Percentiles rank a stretch among this genome's conserved stretches.
These are phyloP conservation scores for Antigone vipio DNA, from an alignment of 2,113 vertebrate species.

Conservation along the genomic window DNA sequence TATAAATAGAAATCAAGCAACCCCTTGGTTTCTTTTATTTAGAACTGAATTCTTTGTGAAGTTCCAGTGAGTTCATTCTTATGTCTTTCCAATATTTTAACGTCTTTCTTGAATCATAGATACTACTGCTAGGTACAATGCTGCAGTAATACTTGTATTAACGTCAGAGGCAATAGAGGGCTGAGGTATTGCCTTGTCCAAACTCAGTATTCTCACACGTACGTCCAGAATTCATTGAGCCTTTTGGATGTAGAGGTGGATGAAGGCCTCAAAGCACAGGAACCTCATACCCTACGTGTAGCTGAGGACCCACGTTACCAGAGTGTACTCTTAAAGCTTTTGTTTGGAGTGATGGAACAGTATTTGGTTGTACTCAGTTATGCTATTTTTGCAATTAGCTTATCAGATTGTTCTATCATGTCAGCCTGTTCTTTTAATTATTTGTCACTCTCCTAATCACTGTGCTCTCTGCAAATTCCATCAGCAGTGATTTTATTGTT, in stretches of 20 bases:
- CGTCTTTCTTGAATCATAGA: not conserved
- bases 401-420: not conserved
- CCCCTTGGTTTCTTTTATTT: not conserved
- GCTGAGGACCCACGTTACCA: accelerated
- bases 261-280: not conserved
- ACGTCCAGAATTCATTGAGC: not conserved
- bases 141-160: not conserved
- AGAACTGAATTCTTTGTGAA: not conserved
- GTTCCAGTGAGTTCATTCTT: not conserved
- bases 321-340: not conserved
- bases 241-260: not conserved
- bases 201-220: not conserved
- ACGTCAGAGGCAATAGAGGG: not conserved
- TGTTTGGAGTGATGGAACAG: accelerated
- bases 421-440: not conserved
- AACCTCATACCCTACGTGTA: not conserved
- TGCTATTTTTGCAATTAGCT: not conserved
- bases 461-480: not conserved
- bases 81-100: not conserved
- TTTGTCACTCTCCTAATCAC: not conserved
- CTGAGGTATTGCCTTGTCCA: not conserved
- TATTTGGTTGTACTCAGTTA: not conserved
- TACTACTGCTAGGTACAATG: not conserved
- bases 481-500: not conserved
- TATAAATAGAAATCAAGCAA: not conserved